Evolutionary conservation across 2,888 invertebrate species (phyloP).

Genomic region (Eupithecia dodoneata): DNA sequence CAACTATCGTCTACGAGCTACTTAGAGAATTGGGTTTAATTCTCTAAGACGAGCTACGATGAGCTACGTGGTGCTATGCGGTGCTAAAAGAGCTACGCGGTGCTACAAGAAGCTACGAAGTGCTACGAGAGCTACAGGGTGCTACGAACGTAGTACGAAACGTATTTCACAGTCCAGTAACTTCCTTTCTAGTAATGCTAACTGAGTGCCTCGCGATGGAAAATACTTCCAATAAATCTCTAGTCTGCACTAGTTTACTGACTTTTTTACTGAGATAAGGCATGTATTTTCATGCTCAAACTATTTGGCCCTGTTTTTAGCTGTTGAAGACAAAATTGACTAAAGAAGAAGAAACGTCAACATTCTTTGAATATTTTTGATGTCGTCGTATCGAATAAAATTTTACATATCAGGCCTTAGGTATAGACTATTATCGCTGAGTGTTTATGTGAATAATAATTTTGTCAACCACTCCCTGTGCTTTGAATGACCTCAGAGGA

Average conservation of each 20-base stretch:
- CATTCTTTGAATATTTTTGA: too few relatives aligned
- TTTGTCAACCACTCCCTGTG: not conserved
- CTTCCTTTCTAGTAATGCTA: constrained; percentile 32
- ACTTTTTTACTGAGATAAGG: not conserved
- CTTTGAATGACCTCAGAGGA: not conserved
- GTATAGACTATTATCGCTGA: too few relatives aligned
- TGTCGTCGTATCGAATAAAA: too few relatives aligned
- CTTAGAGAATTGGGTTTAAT: not conserved
- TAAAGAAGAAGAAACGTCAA: too few relatives aligned
- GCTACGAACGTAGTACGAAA: constrained; percentile 36
- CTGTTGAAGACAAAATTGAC: not conserved
- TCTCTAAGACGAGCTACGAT: constrained; percentile 36
- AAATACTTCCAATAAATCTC: constrained; percentile 16
- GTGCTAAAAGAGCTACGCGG: constrained; percentile 13
- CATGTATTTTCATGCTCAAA: not conserved
- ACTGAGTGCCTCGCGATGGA: constrained; percentile 24
- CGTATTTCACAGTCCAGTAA: constrained; percentile 38
- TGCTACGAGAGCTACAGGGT: constrained; percentile 31
- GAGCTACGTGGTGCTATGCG: constrained; percentile 14
- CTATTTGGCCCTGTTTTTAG: not conserved
- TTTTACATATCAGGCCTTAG: too few relatives aligned
- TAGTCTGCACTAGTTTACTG: not conserved
- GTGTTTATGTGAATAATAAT: not conserved
- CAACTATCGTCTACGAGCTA: constrained; percentile 39
- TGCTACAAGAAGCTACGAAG: constrained; percentile 35